A percentile compares a stretch with the other conserved stretches of the same genome.
Evolutionary conservation across 2,797 vertebrate genomes (phyloP).

Genomic region (Synaphobranchus kaupii): DNA sequence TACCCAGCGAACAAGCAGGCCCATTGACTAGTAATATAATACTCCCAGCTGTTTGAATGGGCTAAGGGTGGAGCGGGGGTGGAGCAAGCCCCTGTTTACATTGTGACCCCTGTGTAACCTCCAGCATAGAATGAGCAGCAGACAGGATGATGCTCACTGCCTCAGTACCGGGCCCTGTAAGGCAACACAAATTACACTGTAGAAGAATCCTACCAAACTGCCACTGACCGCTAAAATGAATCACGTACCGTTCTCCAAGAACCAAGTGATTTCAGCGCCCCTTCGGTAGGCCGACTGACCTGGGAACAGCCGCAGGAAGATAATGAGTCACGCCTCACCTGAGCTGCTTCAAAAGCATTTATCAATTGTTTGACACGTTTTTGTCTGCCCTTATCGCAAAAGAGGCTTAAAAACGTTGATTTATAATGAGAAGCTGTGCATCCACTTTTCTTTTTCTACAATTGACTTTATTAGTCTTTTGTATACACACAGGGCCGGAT

Average conservation of each 20-base stretch:
- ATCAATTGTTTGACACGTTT: neutral
- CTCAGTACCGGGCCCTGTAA: neutral
- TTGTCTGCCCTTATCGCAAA: neutral
- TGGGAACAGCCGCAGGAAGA: neutral
- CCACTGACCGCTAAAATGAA: neutral
- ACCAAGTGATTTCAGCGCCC: neutral
- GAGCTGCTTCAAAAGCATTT: neutral
- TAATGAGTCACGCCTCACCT: neutral
- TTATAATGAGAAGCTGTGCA: neutral
- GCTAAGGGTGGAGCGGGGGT: neutral
- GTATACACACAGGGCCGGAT: too few species aligned
- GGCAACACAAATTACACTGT: neutral
- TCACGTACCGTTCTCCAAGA: neutral
- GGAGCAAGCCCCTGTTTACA: neutral
- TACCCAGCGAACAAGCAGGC: neutral
- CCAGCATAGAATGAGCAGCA: neutral
- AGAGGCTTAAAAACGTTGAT: neutral
- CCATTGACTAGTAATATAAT: conserved; percentile 23
- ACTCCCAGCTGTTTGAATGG: conserved; percentile 6
- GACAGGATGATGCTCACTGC: neutral
- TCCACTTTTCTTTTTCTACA: too few species aligned
- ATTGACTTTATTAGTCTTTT: too few species aligned
- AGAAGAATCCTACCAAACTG: neutral
- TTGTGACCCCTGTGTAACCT: conserved; percentile 14
- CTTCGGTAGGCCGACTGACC: neutral